Evolutionary conservation across 2,797 vertebrate species (phyloP).

Genomic region (Microchirus variegatus): DNA sequence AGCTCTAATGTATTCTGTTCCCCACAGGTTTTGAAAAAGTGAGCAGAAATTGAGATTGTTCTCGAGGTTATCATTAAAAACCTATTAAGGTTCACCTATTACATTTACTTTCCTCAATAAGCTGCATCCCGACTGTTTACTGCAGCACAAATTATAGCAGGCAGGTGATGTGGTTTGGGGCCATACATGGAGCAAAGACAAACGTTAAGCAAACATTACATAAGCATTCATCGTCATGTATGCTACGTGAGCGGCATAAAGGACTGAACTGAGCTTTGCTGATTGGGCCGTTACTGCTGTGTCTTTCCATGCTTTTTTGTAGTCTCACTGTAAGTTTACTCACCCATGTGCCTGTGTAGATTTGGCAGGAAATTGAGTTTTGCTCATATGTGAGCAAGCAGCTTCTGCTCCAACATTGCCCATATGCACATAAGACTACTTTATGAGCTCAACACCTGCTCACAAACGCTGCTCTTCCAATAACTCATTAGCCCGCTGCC

Average conservation of each 20-base stretch:
- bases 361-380: conserved; percentile 64
- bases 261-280: neutral
- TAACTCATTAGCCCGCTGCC: conserved; percentile 50
- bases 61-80: neutral
- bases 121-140: neutral
- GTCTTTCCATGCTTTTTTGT: conserved; percentile 13
- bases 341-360: conserved; percentile 44
- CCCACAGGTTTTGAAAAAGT: no score
- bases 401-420: conserved; percentile 43
- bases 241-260: neutral
- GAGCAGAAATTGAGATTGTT: neutral
- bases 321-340: conserved; percentile 40
- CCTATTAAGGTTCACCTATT: no score
- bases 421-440: conserved; percentile 61
- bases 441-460: conserved; percentile 68
- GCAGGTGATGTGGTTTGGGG: neutral
- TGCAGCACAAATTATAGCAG: no score
- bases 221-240: conserved; percentile 6
- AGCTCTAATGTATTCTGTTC: no score
- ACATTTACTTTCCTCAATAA: neutral
- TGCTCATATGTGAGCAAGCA: conserved; percentile 54
- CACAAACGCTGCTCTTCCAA: conserved; percentile 17
- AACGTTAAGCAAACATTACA: conserved; percentile 2
- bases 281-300: conserved; percentile 4
- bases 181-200: neutral